Percentiles rank a stretch among this genome's conserved stretches.
Conservation (phyloP, 2,113 vertebrate species). For the Pelobates fuscus region DNA sequence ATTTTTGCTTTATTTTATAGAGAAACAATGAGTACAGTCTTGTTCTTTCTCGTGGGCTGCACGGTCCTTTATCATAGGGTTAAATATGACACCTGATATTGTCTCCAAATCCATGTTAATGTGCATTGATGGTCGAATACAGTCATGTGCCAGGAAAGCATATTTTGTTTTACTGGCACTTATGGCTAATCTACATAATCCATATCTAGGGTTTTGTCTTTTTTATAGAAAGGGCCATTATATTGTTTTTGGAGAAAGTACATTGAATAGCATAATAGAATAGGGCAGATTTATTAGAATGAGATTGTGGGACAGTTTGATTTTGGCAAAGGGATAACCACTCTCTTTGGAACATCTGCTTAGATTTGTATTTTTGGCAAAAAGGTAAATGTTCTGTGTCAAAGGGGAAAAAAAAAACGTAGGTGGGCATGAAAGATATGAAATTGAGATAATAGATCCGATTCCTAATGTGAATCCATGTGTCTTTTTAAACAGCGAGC, state of each 20-base stretch:
- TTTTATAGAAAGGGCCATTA: conserved; percentile 18
- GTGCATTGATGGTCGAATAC: too few relatives aligned
- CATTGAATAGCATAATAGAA: conserved; percentile 29
- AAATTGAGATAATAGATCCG: conserved; percentile 20
- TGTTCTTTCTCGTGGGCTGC: too few relatives aligned
- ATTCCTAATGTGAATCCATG: conserved; percentile 23
- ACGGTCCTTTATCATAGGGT: too few relatives aligned
- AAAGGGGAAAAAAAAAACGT: conserved; percentile 1
- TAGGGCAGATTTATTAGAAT: conserved; percentile 42
- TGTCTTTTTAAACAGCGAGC: conserved; percentile 12
- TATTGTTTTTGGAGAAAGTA: conserved; percentile 9
- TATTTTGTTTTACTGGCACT: conserved; percentile 27
- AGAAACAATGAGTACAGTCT: too few relatives aligned
- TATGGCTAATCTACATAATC: conserved; percentile 21
- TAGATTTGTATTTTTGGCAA: conserved; percentile 35
- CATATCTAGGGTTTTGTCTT: conserved; percentile 15
- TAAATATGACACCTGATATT: too few relatives aligned
- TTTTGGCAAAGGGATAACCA: conserved; percentile 22
- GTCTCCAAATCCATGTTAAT: too few relatives aligned
- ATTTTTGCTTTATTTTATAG: too few relatives aligned
- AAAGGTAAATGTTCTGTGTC: background rate
- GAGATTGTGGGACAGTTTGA: conserved; percentile 19
- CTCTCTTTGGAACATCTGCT: conserved; percentile 40
- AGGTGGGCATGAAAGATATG: conserved; percentile 21
- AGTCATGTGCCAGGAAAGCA: background rate